phyloP scores from a whole-genome alignment of 1,140 invertebrate genomes.

The Drosophila nannoptera region DNA sequence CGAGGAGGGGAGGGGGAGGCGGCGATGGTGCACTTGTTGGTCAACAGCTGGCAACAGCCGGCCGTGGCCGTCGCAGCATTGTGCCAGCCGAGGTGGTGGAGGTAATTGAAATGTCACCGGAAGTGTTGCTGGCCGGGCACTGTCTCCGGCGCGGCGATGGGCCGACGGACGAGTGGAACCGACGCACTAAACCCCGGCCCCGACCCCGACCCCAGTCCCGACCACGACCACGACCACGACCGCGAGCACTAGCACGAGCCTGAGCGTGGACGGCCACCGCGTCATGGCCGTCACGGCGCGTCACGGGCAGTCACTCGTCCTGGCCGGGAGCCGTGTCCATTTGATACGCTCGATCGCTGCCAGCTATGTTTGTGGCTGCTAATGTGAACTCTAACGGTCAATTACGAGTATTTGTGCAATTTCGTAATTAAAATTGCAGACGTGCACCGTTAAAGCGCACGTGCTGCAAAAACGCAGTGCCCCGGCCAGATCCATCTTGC shows the following conservation, averaged over 20 bases:
- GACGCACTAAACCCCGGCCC: constrained; percentile 22
- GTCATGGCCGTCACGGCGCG: constrained; percentile 3
- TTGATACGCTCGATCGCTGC: constrained; percentile 49
- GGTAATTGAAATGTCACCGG: constrained; percentile 79
- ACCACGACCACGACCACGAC: constrained; percentile 14
- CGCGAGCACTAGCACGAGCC: too few species aligned
- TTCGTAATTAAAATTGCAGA: constrained; percentile 51
- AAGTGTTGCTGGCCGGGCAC: constrained; percentile 75
- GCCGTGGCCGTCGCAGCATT: constrained; percentile 1
- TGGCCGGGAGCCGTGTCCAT: constrained; percentile 13
- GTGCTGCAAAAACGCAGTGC: constrained; percentile 14
- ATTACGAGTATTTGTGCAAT: constrained; percentile 48
- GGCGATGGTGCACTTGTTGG: constrained; percentile 32
- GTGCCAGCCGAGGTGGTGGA: constrained; percentile 66
- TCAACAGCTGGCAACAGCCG: constrained; percentile 29
- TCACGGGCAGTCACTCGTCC: background rate
- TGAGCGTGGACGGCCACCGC: too few species aligned
- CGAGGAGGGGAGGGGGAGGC: background rate
- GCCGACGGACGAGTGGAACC: constrained; percentile 17
- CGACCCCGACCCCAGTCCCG: constrained; percentile 22
- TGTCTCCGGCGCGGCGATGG: constrained; percentile 68
- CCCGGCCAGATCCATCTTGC: background rate
- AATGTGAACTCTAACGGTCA: constrained; percentile 49
- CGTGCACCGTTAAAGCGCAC: constrained; percentile 20
- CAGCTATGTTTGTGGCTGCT: constrained; percentile 45